Base-by-base conservation (phyloP, 2,888 invertebrate species). In the Chrysolina haemoptera region DNA sequence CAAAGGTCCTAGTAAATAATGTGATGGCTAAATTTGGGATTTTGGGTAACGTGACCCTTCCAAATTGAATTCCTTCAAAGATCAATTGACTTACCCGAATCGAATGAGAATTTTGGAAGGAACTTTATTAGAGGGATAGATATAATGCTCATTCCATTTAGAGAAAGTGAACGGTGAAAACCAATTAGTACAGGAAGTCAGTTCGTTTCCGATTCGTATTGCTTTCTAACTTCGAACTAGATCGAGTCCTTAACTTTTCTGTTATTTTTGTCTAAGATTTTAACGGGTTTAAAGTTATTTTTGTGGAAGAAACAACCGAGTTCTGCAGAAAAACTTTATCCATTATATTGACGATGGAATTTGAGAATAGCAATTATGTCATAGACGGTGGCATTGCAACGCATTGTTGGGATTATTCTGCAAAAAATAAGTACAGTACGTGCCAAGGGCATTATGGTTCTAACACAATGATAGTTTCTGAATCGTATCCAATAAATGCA, bases 51-150 rank as follows among this genome's bases (percentile, higher is more conserved):
- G 62, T 27, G 73, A 18, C 70, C 73, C 73, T 66, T 22, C 40
- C 22, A 74, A 74, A 74, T 74, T 74, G 55, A 74, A 74, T 74
- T 70, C 73, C 70, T 70, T n/a, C 16, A 16, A 53, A 65, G 70
- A 69, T 59, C 73, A 74, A 67, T 70, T 62, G 73, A 70, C 22
- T 74, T 67, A 27, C 41, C 14, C 46, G 65, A 20, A 43, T 65
- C 48, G 41, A 43, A 63, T 63, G n/a, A 41, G 43, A 43, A n/a
- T 63, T 63, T 41, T 22, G 41, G 40, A 18, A 41, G 41, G 20
- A 12, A 41, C n/a, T 63, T 43, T 41, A 63, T 63, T 46, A 65
- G 59, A 59, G n/a, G 35, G 22, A 8, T 6, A 59, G 59, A 16
- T 35, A 35, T 12, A 20, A 53, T 53, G 53, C 2, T 53, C 18